Evolutionary conservation across 2,797 vertebrate genomes (phyloP).

Genomic region (Etheostoma nigrum): DNA sequence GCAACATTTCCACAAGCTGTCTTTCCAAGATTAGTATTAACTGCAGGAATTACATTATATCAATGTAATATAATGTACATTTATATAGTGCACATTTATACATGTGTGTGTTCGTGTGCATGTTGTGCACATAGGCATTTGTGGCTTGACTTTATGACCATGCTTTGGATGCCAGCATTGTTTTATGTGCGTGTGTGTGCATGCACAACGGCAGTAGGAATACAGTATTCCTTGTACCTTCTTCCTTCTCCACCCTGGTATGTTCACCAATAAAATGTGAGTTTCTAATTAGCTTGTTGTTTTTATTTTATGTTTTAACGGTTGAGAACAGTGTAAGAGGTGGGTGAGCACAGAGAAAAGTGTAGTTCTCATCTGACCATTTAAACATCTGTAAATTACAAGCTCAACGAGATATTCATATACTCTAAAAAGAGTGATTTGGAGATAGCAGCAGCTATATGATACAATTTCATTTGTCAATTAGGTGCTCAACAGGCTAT

Average conservation of each 20-base stretch:
- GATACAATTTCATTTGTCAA: no score
- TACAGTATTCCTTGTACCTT: neutral
- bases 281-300: neutral
- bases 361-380: neutral
- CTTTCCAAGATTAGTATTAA: no score
- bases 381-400: neutral
- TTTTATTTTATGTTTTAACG: neutral
- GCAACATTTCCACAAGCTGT: no score
- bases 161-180: constrained; percentile 14
- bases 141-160: constrained; percentile 14
- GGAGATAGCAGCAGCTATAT: neutral
- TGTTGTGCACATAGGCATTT: neutral
- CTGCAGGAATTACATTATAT: no score
- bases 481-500: neutral
- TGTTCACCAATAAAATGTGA: constrained; percentile 4
- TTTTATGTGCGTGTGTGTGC: constrained; percentile 7
- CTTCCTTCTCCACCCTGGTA: neutral
- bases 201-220: neutral
- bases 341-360: neutral
- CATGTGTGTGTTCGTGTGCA: constrained; percentile 6
- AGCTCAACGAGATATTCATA: neutral
- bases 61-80: neutral
- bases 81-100: constrained; percentile 7
- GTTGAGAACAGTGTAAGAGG: neutral
- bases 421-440: neutral